Base-by-base conservation (phyloP, 2,797 vertebrate genomes). In the Acanthiza pusilla region DNA sequence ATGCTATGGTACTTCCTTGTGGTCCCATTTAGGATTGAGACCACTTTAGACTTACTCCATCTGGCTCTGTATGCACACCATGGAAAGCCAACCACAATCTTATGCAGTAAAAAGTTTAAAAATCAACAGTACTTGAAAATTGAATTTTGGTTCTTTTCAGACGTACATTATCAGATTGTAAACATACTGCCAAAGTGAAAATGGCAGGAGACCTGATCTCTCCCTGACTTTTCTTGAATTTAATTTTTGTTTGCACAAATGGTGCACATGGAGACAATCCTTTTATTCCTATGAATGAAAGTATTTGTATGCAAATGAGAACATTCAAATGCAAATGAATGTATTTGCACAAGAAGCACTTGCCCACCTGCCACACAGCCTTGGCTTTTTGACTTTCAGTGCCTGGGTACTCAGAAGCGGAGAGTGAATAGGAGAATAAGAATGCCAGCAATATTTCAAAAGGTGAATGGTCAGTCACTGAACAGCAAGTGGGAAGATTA, bases 281-380 rank as follows among this genome's bases (percentile, higher is more conserved):
- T 89, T 95, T 94, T 91, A 78, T 81, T 92, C 51, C 70, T 78
- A 11, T 72, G 66, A 96, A 96, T 89, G 40, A 68, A 94, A 72
- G 66, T 70, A 95, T 91, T 89, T 96, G 89, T 95, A 88, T 92
- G 94, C 82, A 93, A 91, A 96, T 86, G 15, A 18, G 11, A 32
- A 47, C 51, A 95, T 94, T 96, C 81, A 93, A 74, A 93, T 97
- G 89, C 85, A 96, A 95, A 96, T 91, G 2, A 16, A 12, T 88
- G 12, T 66, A 92, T 96, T 94, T 94, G 82, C 89, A 93, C 91
- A 85, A 92, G 43, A 96, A 89, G 58, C 36, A 51, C 53, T 93
- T 91, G 58, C 87, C 78, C 94, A 91, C 95, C 93, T 97, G 95
- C 72, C 29, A 67, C 65, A 80, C 1, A 1, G 75, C 34, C 42